Evolutionary conservation across 2,113 vertebrate species (phyloP).

Genomic region (Xiphorhynchus elegans): DNA sequence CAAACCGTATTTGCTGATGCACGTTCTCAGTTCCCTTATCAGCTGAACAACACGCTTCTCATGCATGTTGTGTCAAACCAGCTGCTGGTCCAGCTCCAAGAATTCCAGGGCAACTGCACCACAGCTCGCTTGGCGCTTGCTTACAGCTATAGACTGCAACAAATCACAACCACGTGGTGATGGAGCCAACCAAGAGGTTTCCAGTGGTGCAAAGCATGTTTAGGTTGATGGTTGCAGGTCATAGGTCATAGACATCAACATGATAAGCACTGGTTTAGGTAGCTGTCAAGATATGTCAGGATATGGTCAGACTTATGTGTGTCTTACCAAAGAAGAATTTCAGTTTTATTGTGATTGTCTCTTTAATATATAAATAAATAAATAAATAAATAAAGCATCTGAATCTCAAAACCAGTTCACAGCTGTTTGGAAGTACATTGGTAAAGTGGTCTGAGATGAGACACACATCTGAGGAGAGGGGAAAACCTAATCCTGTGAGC

Average conservation of each 20-base stretch:
- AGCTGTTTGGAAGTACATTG: neutral
- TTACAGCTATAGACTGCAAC: neutral
- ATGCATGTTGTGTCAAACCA: neutral
- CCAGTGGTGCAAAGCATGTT: neutral
- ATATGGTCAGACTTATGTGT: neutral
- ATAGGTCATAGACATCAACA: neutral
- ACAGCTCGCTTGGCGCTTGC: accelerated
- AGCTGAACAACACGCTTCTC: conserved; percentile 12
- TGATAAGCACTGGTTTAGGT: neutral
- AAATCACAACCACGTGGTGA: neutral
- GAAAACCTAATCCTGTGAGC: neutral
- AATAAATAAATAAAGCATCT: neutral
- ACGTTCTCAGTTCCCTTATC: conserved; percentile 36
- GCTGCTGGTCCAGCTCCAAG: conserved; percentile 37
- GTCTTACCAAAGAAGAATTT: neutral
- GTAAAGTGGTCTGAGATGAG: neutral
- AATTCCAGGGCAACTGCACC: neutral
- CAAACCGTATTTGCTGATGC: conserved; percentile 50
- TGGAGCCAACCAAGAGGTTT: neutral
- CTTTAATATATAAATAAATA: neutral
- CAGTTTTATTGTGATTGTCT: neutral
- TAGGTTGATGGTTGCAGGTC: neutral
- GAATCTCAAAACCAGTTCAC: neutral
- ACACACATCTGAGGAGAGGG: neutral
- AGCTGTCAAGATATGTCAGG: neutral